Base-by-base conservation (phyloP, 2,113 vertebrate genomes). In the Casuarius casuarius region DNA sequence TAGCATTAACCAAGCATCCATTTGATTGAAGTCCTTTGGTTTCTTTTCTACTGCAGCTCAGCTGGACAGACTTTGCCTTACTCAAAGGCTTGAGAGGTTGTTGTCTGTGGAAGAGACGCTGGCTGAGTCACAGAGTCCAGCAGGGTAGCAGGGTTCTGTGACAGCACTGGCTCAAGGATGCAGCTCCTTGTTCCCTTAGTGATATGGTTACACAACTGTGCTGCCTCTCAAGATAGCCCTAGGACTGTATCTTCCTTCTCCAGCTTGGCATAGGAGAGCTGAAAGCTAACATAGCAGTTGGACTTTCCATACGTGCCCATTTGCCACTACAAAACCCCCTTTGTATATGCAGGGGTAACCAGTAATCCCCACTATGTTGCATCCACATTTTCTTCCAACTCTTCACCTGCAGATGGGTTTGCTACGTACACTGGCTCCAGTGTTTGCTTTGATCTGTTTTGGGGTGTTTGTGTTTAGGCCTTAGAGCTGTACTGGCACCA, bases 231-330 rank as follows among this genome's bases (percentile, higher is more conserved):
- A 9, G 44, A 25, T 3, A 71, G 20, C 54, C 54, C 21, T 48
- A 13, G 54, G 67, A 19, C 80, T 20, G 0, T 2, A n/a, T 2
- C 42, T 62, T n/a, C 63, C 5, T 12, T 3, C 4, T 4, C 33
- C 46, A 48, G 46, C 46, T 19, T 48, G 46, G 17, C 18, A 48
- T 19, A 48, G 46, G 46, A 48, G 18, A 8, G 18, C 46, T 19
- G 46, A 48, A 19, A 48, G 46, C 46, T 19, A 19, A 48, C 46
- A 48, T 18, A 48, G 7, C 46, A 19, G 46, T 19, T 48, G 46
- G 46, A 48, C 46, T 48, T 48, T 48, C 18, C 46, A 48, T 26
- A 1, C 25, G 10, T 9, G 5, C 11, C n/a, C 52, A 1, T 18
- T 23, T 7, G 29, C 63, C 75, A 51, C 63, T 28, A 4, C 49